phyloP scores from a whole-genome alignment of 2,888 invertebrate species.

The Tineola bisselliella region DNA sequence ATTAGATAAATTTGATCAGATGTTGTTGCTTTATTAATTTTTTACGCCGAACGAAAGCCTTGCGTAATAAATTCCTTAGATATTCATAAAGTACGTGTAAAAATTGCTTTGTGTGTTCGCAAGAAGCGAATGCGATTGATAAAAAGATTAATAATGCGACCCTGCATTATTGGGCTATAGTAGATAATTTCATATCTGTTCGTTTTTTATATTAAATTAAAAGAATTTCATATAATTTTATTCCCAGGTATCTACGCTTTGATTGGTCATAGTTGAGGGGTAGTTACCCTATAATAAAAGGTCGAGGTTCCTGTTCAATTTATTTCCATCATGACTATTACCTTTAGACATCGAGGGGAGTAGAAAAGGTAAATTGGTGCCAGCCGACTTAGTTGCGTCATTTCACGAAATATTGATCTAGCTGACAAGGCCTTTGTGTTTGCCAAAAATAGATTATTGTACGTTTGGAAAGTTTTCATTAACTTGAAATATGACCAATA shows the following conservation, averaged over 20 bases:
- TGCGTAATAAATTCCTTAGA: conserved; percentile 1
- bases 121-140: not conserved
- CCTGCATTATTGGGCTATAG: not conserved
- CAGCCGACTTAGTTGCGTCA: conserved; percentile 25
- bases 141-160: not conserved
- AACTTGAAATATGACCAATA: too few relatives aligned
- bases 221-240: too few relatives aligned
- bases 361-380: conserved; percentile 24
- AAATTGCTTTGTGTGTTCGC: not conserved
- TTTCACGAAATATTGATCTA: conserved; percentile 38
- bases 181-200: not conserved
- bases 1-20: not conserved
- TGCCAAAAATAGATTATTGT: not conserved
- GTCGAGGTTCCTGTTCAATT: not conserved
- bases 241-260: too few relatives aligned
- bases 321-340: conserved; percentile 14
- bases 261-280: not conserved
- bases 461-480: too few relatives aligned
- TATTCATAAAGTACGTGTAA: not conserved
- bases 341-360: conserved; percentile 17
- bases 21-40: not conserved
- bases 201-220: not conserved
- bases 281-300: not conserved
- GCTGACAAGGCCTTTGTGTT: conserved; percentile 20
- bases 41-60: not conserved